Base-by-base conservation (phyloP, 1,140 invertebrate genomes). In the Solenopsis invicta region DNA sequence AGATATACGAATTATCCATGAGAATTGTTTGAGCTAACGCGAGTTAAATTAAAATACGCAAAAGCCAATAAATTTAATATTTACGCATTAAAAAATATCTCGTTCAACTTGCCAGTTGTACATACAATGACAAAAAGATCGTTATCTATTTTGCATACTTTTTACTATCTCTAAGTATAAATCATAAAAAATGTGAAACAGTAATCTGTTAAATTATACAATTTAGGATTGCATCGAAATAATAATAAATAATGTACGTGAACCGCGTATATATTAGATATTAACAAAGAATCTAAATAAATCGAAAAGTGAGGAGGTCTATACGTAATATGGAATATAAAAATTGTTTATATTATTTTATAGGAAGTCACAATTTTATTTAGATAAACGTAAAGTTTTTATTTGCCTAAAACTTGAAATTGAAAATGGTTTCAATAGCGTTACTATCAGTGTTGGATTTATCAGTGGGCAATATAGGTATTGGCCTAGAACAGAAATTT, bases 71-170 rank as follows among this genome's bases (percentile, higher is more conserved):
- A 74, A 61, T 34, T 45, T 37, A 54, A 71, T 41, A 75, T 85
- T 84, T 76, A 61, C 6, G n/a, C 18, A 1, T 50, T 4, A 45
- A 29, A 77, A 77, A 29, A 45, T 66, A 64, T 76, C 61, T 66
- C 48, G 29, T 75, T 76, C 45, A 87, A 82, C 85, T 87, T 87
- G 85, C 77, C 64, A 82, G 41, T 72, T 87, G 77, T 87, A 87
- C 48, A 87, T 87, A 87, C 77, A 71, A 87, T 81, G 9, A 81
- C 52, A 62, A 61, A 64, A 81, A 72, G 18, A 76, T 72, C 77
- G 34, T 82, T 87, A 72, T 69, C 85, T 82, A 87, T 87, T 86
- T 86, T 86, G 48, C 85, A 87, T 87, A 87, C 85, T 69, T 69
- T 87, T 87, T 81, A 85, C n/a, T 50, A 62, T 76, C 34, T 24